phyloP scores from a whole-genome alignment of 2,113 vertebrate genomes.

The Talpa occidentalis region DNA sequence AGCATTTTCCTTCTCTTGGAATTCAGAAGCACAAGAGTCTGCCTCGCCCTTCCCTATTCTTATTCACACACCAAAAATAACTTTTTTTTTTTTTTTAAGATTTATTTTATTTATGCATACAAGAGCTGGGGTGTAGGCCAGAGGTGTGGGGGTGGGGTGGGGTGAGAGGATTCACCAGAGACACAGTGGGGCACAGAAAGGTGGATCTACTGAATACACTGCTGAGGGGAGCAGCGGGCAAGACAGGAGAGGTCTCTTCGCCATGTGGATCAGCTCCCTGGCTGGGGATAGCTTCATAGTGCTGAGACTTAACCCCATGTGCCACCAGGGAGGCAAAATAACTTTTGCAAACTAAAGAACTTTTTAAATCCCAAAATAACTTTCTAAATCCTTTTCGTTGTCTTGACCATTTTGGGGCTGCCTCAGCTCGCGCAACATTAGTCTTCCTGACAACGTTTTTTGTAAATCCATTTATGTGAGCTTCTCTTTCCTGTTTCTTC shows the following conservation, averaged over 20 bases:
- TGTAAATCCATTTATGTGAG: neutral
- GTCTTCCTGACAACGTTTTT: constrained; percentile 44
- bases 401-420: constrained; percentile 63
- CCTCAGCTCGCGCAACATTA: neutral
- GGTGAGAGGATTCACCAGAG: no score
- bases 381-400: constrained; percentile 40
- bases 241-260: no score
- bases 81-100: neutral
- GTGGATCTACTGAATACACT: no score
- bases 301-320: no score
- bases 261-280: no score
- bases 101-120: no score
- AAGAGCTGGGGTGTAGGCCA: no score
- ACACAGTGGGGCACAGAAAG: no score
- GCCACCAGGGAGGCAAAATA: constrained; percentile 29
- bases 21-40: neutral
- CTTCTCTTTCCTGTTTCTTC: neutral
- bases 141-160: no score
- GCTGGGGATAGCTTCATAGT: no score
- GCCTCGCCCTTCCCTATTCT: neutral
- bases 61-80: constrained; percentile 64
- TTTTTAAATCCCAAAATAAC: constrained; percentile 40
- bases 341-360: constrained; percentile 14
- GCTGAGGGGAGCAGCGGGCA: no score
- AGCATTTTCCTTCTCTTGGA: constrained; percentile 29